These are phyloP conservation scores for Trachemys scripta DNA, from an alignment of 2,113 vertebrate genomes.

Conservation along the genomic window DNA sequence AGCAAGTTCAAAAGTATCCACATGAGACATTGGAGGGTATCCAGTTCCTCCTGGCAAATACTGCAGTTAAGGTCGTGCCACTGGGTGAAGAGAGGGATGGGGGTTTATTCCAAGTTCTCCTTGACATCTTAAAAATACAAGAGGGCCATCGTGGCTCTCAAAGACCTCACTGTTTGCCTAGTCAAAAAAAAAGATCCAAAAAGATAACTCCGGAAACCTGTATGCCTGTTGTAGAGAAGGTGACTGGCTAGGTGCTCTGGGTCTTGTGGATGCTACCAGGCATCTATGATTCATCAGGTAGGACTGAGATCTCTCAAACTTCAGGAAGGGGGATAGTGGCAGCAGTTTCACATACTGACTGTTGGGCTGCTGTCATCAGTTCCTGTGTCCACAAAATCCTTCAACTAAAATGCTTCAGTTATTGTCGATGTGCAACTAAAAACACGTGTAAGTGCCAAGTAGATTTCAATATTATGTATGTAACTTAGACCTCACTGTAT, in stretches of 20 bases:
- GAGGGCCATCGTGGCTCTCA: not conserved
- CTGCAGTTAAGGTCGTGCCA: not conserved
- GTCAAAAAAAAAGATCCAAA: not conserved
- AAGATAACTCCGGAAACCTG: not conserved
- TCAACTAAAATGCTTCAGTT: not conserved
- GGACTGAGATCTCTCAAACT: not conserved
- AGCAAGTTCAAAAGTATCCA: not conserved
- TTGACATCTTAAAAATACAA: not conserved
- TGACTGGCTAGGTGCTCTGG: not conserved
- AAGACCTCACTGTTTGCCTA: not conserved
- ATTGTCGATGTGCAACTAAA: not conserved
- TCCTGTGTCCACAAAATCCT: not conserved
- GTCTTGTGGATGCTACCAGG: not conserved
- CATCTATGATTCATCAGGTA: not conserved
- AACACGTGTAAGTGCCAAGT: not conserved
- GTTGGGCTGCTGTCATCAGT: no score
- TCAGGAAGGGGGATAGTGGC: not conserved
- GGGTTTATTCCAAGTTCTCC: not conserved
- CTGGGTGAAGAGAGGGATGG: accelerated
- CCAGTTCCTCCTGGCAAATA: not conserved
- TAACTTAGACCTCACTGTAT: accelerated
- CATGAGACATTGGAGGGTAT: not conserved
- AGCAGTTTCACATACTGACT: not conserved
- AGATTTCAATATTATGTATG: not conserved
- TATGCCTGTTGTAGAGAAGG: not conserved